Evolutionary conservation across 2,797 vertebrate species (phyloP).

Genomic region (Micropoecilia bifurca): DNA sequence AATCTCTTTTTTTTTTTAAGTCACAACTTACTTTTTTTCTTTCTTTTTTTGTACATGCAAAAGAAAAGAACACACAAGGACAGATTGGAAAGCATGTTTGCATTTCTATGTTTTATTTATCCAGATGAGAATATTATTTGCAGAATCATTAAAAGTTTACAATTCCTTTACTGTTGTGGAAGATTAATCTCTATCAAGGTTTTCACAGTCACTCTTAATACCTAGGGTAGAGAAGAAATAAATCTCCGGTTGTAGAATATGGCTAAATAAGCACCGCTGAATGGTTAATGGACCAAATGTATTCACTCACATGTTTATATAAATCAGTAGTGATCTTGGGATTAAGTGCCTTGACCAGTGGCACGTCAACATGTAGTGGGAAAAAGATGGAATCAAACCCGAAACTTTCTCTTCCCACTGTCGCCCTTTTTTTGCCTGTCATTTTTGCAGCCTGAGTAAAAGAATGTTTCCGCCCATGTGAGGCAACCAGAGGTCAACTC

Average conservation of each 20-base stretch:
- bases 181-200: conserved; percentile 29
- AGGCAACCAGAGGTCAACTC: not conserved
- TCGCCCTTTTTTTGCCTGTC: not conserved
- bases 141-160: conserved; percentile 92
- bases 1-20: conserved; percentile 50
- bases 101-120: conserved; percentile 91
- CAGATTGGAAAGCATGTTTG: conserved; percentile 85
- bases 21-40: conserved; percentile 56
- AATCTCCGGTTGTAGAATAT: not conserved
- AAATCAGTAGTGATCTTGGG: not conserved
- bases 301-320: not conserved
- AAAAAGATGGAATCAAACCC: not conserved
- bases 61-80: conserved; percentile 61
- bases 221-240: not conserved
- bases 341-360: not conserved
- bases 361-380: not conserved
- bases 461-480: not conserved
- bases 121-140: conserved; percentile 89
- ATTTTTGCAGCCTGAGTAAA: not conserved
- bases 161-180: conserved; percentile 82
- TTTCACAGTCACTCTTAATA: not conserved
- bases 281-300: not conserved
- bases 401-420: not conserved
- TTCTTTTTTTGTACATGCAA: conserved; percentile 78
- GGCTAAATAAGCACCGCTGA: not conserved